Conservation (phyloP, 2,888 invertebrate genomes). For the Anorthoa munda region DNA sequence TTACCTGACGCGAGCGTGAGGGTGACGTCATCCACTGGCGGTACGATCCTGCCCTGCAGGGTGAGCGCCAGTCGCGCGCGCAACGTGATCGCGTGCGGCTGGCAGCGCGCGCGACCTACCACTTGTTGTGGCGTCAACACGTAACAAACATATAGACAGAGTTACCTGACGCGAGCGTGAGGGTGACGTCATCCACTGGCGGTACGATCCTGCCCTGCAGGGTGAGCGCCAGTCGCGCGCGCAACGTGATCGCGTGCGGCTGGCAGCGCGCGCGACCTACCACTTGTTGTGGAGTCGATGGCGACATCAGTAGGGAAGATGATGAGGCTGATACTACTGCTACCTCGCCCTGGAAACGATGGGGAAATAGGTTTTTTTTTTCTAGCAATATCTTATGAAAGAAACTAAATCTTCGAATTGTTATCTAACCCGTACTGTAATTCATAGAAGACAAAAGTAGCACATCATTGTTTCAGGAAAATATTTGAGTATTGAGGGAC, state of each 20-base stretch:
- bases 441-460: too few species aligned
- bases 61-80: slow-evolving; percentile 1
- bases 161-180: slow-evolving; percentile 83
- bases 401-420: not conserved
- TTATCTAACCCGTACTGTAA: too few species aligned
- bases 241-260: slow-evolving; percentile 92
- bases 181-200: slow-evolving; percentile 91
- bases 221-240: slow-evolving; percentile 92
- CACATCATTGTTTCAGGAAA: too few species aligned
- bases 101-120: not conserved
- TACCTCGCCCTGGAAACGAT: slow-evolving; percentile 81
- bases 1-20: not conserved
- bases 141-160: too few species aligned
- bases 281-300: slow-evolving; percentile 87
- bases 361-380: not conserved
- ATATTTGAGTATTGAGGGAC: too few species aligned
- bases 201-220: slow-evolving; percentile 92
- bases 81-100: too few species aligned
- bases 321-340: slow-evolving; percentile 93
- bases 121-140: too few species aligned
- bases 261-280: slow-evolving; percentile 92
- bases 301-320: slow-evolving; percentile 90
- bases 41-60: not conserved
- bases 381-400: not conserved
- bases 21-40: not conserved